Conservation (phyloP, 1,140 invertebrate genomes). For the Drosophila melanica region DNA sequence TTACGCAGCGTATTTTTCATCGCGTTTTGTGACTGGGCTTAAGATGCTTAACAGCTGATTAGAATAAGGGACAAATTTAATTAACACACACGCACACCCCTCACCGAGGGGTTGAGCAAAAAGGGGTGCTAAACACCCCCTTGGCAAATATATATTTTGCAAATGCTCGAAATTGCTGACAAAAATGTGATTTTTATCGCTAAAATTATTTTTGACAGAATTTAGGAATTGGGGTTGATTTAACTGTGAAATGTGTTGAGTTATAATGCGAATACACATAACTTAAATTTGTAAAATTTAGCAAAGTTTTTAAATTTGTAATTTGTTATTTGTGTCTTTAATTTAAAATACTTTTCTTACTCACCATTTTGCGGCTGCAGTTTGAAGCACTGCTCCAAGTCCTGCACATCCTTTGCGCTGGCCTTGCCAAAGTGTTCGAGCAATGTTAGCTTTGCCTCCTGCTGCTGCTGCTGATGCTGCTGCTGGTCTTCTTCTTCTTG, state of each 20-base stretch:
- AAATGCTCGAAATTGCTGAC: slow-evolving; percentile 1
- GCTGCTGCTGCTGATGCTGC: slow-evolving; percentile 12
- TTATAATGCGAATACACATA: neutral
- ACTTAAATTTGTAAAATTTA: no score
- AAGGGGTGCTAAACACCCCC: slow-evolving; percentile 41
- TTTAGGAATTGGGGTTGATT: slow-evolving; percentile 15
- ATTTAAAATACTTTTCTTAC: neutral
- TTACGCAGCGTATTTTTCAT: slow-evolving; percentile 13
- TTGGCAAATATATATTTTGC: slow-evolving; percentile 11
- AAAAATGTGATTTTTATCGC: slow-evolving; percentile 33
- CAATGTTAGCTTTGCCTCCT: slow-evolving; percentile 24
- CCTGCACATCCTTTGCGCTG: slow-evolving; percentile 62
- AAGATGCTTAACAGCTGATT: slow-evolving; percentile 58
- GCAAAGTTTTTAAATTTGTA: no score
- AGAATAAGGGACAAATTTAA: slow-evolving; percentile 51
- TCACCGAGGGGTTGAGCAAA: slow-evolving; percentile 16
- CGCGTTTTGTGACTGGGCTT: slow-evolving; percentile 38
- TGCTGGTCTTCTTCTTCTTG: slow-evolving; percentile 37
- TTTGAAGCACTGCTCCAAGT: slow-evolving; percentile 67
- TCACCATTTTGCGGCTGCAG: slow-evolving; percentile 63
- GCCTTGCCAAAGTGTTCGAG: slow-evolving; percentile 62
- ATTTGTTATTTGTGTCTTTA: neutral
- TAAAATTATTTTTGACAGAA: slow-evolving; percentile 25
- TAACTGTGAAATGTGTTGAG: neutral
- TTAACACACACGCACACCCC: slow-evolving; percentile 31